A percentile compares a stretch with the other conserved stretches of the same genome.
phyloP scores from a whole-genome alignment of 1,140 invertebrate genomes.

The Notospermus geniculatus region DNA sequence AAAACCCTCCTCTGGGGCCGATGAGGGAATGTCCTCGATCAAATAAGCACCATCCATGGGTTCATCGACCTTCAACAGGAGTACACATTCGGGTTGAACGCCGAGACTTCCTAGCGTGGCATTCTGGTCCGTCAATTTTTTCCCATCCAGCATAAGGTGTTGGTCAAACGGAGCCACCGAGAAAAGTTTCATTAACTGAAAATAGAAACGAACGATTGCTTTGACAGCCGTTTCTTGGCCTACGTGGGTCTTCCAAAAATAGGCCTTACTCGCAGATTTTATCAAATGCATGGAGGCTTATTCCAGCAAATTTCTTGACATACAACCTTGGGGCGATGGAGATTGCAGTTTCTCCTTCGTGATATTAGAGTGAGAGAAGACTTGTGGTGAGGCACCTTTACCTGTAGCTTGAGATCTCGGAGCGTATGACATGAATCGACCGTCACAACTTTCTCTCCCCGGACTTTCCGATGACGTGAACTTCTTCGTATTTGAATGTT shows the following conservation, averaged over 20 bases:
- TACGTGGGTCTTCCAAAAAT: too few species aligned
- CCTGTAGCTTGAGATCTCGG: conserved; percentile 38
- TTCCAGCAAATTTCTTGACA: too few species aligned
- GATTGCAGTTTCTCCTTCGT: too few species aligned
- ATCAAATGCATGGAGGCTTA: too few species aligned
- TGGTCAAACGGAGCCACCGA: conserved; percentile 60
- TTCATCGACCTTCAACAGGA: conserved; percentile 57
- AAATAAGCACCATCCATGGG: conserved; percentile 31
- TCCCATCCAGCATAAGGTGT: conserved; percentile 54
- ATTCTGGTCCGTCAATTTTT: conserved; percentile 45
- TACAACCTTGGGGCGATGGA: too few species aligned
- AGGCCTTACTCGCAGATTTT: too few species aligned
- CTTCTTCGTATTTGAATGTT: conserved; percentile 39
- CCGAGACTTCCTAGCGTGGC: conserved; percentile 53
- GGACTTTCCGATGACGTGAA: conserved; percentile 46
- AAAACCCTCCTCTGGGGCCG: conserved; percentile 42
- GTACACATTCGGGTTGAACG: conserved; percentile 54
- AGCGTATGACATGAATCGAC: conserved; percentile 41
- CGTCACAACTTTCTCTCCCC: conserved; percentile 54
- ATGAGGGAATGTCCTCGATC: conserved; percentile 30
- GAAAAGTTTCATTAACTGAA: conserved; percentile 58
- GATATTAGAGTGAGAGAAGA: too few species aligned
- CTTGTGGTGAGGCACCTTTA: conserved; percentile 38
- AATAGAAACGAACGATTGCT: conserved; percentile 8
- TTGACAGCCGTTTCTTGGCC: too few species aligned